Evolutionary conservation across 2,113 vertebrate genomes (phyloP).

Genomic region (Myotis brandtii): DNA sequence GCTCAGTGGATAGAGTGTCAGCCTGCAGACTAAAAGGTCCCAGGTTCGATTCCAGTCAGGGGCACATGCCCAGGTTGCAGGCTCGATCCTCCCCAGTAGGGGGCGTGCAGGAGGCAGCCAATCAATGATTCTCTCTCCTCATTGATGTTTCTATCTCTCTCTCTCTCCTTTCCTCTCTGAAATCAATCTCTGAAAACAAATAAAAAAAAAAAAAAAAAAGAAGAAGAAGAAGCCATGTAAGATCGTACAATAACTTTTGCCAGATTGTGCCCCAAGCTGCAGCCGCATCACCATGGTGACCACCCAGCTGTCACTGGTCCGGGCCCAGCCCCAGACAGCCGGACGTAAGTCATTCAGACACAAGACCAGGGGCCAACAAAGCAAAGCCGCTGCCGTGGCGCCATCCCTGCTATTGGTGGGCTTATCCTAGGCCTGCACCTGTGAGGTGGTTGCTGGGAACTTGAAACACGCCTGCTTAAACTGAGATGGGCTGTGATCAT

Average conservation of each 20-base stretch:
- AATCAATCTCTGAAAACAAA: no score
- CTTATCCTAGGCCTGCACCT: neutral
- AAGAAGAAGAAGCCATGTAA: neutral
- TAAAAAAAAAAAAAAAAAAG: neutral
- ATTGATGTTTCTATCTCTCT: no score
- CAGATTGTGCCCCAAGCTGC: neutral
- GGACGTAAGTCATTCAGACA: neutral
- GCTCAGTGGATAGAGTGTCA: no score
- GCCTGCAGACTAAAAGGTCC: no score
- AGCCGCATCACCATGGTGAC: neutral
- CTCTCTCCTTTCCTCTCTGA: no score
- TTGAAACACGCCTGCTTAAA: neutral
- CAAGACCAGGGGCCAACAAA: no score
- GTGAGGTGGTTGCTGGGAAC: neutral
- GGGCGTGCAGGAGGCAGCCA: no score
- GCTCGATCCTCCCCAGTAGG: no score
- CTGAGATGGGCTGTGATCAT: accelerated
- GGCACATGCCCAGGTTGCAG: no score
- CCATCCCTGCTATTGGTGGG: neutral
- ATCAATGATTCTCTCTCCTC: no score
- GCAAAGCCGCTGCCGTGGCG: neutral
- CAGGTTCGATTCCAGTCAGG: no score
- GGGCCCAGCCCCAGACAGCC: neutral
- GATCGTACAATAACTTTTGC: constrained; percentile 9
- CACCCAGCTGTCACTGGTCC: neutral